Evolutionary conservation across 2,888 invertebrate species (phyloP).

Genomic region (Galerucella calmariensis): DNA sequence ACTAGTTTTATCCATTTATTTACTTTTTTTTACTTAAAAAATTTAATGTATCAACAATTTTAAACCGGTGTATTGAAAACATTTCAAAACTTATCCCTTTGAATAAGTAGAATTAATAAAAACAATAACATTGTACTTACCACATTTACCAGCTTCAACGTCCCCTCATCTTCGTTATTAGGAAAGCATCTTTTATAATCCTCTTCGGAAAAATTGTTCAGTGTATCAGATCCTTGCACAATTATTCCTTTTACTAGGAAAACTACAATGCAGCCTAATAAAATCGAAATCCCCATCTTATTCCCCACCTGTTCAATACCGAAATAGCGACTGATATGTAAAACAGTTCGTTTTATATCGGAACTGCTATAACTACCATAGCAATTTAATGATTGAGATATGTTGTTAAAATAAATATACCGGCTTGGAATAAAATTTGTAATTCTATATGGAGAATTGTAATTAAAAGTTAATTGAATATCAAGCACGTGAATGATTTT

Average conservation of each 20-base stretch:
- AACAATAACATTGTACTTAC: slow-evolving; percentile 34
- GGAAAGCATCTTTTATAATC: slow-evolving; percentile 38
- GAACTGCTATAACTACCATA: not conserved
- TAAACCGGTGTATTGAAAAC: not conserved
- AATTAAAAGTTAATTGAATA: not conserved
- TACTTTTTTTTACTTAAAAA: too few species aligned
- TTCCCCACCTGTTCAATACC: not conserved
- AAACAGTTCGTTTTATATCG: not conserved
- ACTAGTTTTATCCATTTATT: too few species aligned
- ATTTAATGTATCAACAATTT: not conserved
- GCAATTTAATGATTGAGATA: not conserved
- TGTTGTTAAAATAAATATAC: slow-evolving; percentile 1
- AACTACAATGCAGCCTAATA: not conserved
- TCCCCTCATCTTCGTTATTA: slow-evolving; percentile 35
- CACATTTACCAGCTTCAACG: slow-evolving; percentile 40
- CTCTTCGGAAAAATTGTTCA: slow-evolving; percentile 31
- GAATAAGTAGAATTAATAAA: too few species aligned
- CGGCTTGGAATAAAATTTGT: not conserved
- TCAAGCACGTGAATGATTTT: not conserved
- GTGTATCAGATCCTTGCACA: not conserved
- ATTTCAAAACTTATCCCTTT: too few species aligned
- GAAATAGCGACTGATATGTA: not conserved
- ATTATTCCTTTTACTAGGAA: not conserved
- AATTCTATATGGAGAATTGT: not conserved
- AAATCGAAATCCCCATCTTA: slow-evolving; percentile 4